Conservation (phyloP, 2,797 vertebrate genomes). For the Coregonus sp. region DNA sequence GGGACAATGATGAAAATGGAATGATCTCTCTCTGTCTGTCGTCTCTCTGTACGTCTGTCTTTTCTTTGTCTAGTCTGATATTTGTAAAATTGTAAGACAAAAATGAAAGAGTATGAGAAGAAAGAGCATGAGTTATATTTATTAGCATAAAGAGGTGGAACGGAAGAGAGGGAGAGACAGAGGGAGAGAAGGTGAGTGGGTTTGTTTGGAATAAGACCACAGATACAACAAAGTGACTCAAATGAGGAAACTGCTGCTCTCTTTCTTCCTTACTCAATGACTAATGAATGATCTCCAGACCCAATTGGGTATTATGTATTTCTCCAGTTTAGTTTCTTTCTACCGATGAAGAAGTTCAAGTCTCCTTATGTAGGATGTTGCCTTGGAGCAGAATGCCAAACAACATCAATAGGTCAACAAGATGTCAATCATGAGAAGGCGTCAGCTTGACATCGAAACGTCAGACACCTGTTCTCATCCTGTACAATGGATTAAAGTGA, state of each 20-base stretch:
- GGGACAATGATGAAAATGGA: neutral
- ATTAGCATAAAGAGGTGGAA: too few species aligned
- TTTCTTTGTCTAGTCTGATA: neutral
- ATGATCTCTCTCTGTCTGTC: too few species aligned
- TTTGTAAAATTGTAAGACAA: neutral
- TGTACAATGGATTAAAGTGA: too few species aligned
- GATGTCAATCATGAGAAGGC: neutral
- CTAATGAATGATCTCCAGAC: constrained; percentile 10
- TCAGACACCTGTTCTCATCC: too few species aligned
- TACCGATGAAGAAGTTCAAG: neutral
- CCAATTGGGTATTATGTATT: neutral
- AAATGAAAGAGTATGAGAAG: neutral
- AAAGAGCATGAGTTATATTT: too few species aligned
- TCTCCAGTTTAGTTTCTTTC: too few species aligned
- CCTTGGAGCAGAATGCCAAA: neutral
- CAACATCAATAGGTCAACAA: neutral
- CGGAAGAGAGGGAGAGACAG: too few species aligned
- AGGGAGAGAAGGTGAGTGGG: neutral
- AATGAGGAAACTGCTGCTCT: neutral
- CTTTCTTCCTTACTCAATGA: neutral
- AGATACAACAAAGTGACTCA: constrained; percentile 5
- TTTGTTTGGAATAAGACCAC: neutral
- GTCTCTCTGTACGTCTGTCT: neutral
- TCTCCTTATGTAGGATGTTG: neutral
- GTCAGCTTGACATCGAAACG: too few species aligned